These are phyloP conservation scores for Galeopterus variegatus DNA, from an alignment of 2,113 vertebrate genomes.

Conservation along the genomic window DNA sequence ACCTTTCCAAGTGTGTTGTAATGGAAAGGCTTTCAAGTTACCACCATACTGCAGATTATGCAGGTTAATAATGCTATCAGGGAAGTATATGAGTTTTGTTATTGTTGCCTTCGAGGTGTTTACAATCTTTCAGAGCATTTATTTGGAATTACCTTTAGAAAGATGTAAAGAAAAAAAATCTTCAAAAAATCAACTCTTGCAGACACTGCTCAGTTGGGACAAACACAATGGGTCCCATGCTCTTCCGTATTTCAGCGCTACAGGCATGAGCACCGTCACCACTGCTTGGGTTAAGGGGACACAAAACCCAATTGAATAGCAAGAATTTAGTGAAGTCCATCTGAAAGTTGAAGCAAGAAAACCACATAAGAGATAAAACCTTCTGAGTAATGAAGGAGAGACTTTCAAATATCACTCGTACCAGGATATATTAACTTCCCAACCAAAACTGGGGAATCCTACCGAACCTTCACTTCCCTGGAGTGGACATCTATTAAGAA, in stretches of 20 bases:
- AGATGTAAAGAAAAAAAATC: background rate
- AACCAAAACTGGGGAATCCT: background rate
- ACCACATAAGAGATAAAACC: background rate
- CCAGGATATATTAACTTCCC: background rate
- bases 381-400: background rate
- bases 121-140: constrained; percentile 14
- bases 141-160: constrained; percentile 58
- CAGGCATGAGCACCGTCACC: fast-evolving
- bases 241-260: background rate
- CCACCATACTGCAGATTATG: background rate
- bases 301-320: background rate
- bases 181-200: background rate
- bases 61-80: background rate
- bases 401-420: background rate
- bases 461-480: background rate
- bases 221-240: fast-evolving
- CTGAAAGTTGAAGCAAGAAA: background rate
- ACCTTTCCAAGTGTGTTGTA: constrained; percentile 18
- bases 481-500: background rate
- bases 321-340: background rate
- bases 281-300: background rate
- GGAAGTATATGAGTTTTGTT: background rate
- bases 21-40: background rate
- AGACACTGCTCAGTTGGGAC: background rate
- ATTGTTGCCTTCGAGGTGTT: background rate